Percentiles rank a stretch among this genome's conserved stretches.
These are phyloP conservation scores for Myotis brandtii DNA, from an alignment of 2,113 vertebrate species.

Conservation along the genomic window DNA sequence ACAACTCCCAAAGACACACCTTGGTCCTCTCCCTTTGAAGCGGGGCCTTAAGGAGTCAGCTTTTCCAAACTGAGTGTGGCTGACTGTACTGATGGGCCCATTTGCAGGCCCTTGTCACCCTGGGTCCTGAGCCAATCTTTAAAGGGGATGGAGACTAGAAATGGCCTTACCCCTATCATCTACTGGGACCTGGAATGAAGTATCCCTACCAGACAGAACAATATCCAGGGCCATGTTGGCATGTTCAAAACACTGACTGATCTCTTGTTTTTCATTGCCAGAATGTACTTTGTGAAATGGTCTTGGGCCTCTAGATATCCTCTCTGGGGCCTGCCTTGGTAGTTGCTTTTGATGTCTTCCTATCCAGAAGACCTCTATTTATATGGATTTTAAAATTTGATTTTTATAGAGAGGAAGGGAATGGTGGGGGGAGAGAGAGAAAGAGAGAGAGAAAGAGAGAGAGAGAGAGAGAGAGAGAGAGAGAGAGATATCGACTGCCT, in stretches of 20 bases:
- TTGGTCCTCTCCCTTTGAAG: neutral
- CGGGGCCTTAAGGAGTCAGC: neutral
- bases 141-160: neutral
- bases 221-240: neutral
- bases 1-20: neutral
- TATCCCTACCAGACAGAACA: neutral
- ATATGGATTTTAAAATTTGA: too few relatives aligned
- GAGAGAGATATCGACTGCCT: too few relatives aligned
- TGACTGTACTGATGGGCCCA: neutral
- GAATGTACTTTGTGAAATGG: neutral
- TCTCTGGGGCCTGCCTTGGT: neutral
- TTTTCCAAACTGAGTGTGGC: neutral
- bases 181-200: neutral
- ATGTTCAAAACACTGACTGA: neutral
- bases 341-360: constrained; percentile 10
- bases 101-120: neutral
- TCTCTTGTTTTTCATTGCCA: neutral
- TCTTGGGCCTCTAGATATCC: neutral
- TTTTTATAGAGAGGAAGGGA: too few relatives aligned
- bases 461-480: too few relatives aligned
- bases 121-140: neutral
- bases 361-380: constrained; percentile 7
- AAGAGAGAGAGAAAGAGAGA: too few relatives aligned
- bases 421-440: too few relatives aligned
- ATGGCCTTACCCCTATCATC: neutral